Percentiles rank a stretch among this genome's conserved stretches.
Evolutionary conservation across 2,113 vertebrate species (phyloP).

Genomic region (Platichthys stellatus): DNA sequence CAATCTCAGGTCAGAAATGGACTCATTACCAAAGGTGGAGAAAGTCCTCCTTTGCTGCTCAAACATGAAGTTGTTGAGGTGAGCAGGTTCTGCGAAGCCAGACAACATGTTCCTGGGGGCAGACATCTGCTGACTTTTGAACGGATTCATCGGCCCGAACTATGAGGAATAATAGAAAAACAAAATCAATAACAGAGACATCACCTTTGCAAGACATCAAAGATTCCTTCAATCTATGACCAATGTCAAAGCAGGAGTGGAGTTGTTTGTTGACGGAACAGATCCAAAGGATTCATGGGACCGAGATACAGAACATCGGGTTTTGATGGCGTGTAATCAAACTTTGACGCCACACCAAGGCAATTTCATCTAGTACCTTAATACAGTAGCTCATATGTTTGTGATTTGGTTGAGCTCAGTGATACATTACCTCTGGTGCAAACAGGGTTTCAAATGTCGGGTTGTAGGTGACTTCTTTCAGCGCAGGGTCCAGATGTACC

Average conservation of each 20-base stretch:
- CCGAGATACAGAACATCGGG: no score
- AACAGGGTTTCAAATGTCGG: constrained; percentile 97
- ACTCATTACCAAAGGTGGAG: constrained; percentile 89
- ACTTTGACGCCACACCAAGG: no score
- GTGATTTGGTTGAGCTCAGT: background rate
- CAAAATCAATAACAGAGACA: background rate
- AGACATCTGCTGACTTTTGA: constrained; percentile 94
- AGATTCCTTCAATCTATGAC: no score
- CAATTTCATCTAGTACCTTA: no score
- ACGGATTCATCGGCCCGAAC: constrained; percentile 97
- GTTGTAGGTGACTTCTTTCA: constrained; percentile 94
- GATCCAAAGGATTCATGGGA: no score
- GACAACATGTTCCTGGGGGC: constrained; percentile 98
- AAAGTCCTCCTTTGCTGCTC: constrained; percentile 98
- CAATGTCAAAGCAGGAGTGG: no score
- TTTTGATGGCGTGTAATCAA: no score
- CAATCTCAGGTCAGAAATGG: background rate
- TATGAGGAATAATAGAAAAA: constrained; percentile 28
- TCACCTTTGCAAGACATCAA: no score
- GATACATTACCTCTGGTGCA: constrained; percentile 91
- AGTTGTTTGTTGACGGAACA: no score
- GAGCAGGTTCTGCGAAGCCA: constrained; percentile 95
- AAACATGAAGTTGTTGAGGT: constrained; percentile 99
- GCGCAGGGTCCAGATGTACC: constrained; percentile 90
- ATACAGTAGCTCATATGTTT: background rate